A percentile compares a stretch with the other conserved stretches of the same genome.
Conservation (phyloP, 2,888 invertebrate genomes). For the Dolomedes plantarius region DNA sequence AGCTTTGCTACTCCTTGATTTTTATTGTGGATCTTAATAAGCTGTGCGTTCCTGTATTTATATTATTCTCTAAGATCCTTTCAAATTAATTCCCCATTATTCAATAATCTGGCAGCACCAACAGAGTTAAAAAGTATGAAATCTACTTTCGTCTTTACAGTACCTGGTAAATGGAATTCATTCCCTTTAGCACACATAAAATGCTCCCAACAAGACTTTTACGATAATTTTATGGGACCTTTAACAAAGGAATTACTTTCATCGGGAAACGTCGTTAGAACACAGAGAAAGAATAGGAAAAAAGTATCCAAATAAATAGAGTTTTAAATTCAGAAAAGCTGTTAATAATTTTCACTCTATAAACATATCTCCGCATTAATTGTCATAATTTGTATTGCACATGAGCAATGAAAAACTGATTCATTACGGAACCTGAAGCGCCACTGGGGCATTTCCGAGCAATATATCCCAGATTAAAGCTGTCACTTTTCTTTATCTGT, state of each 20-base stretch:
- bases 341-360: no score
- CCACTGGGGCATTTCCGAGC: not conserved
- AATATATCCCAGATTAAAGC: conserved; percentile 4
- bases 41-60: no score
- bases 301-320: not conserved
- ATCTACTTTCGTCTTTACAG: no score
- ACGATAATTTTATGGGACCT: not conserved
- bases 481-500: conserved; percentile 4
- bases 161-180: not conserved
- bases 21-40: no score
- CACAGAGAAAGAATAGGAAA: not conserved
- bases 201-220: not conserved
- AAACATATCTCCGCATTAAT: no score
- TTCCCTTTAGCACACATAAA: not conserved
- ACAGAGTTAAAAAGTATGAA: no score
- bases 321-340: no score
- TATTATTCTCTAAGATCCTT: no score
- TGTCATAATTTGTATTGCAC: no score
- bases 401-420: not conserved
- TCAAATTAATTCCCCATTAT: no score
- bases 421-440: not conserved
- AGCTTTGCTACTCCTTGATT: no score
- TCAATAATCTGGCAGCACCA: no score
- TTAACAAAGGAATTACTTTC: not conserved
- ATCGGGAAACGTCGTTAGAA: not conserved